Percentiles rank a stretch among this genome's conserved stretches.
Evolutionary conservation across 2,113 vertebrate genomes (phyloP).

Genomic region (Oncorhynchus clarkii): DNA sequence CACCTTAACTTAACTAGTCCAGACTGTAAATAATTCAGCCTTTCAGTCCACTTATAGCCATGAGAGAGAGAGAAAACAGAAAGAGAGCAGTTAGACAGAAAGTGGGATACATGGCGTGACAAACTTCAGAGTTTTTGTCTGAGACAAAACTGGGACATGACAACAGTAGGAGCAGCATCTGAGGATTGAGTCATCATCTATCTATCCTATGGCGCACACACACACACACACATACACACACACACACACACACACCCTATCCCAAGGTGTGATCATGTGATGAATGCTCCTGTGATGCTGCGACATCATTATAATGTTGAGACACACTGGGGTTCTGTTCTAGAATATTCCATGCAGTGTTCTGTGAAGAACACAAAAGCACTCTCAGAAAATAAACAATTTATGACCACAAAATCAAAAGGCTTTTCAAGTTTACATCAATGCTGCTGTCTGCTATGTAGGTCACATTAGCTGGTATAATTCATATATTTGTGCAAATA

Average conservation of each 20-base stretch:
- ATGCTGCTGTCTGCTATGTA: too few relatives aligned
- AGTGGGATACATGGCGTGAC: background rate
- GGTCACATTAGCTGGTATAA: too few relatives aligned
- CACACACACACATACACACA: slow-evolving; percentile 4
- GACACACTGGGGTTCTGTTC: background rate
- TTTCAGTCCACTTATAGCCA: slow-evolving; percentile 9
- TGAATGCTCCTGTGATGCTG: too few relatives aligned
- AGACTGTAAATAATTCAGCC: slow-evolving; percentile 43
- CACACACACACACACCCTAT: too few relatives aligned
- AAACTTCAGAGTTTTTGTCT: slow-evolving; percentile 2
- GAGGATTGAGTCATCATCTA: background rate
- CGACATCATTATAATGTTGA: slow-evolving; percentile 24
- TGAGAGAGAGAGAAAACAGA: background rate
- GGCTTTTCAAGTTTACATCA: background rate
- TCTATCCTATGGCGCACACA: background rate
- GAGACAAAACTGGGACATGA: slow-evolving; percentile 16
- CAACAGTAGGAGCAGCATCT: background rate
- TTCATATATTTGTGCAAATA: too few relatives aligned
- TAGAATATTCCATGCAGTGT: too few relatives aligned
- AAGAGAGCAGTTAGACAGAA: slow-evolving; percentile 6
- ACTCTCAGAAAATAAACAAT: slow-evolving; percentile 19
- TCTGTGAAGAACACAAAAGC: too few relatives aligned
- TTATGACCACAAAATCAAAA: slow-evolving; percentile 6
- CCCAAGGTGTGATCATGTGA: too few relatives aligned
- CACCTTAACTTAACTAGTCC: slow-evolving; percentile 15